phyloP scores from a whole-genome alignment of 2,797 vertebrate genomes.

The Echeneis naucrates region DNA sequence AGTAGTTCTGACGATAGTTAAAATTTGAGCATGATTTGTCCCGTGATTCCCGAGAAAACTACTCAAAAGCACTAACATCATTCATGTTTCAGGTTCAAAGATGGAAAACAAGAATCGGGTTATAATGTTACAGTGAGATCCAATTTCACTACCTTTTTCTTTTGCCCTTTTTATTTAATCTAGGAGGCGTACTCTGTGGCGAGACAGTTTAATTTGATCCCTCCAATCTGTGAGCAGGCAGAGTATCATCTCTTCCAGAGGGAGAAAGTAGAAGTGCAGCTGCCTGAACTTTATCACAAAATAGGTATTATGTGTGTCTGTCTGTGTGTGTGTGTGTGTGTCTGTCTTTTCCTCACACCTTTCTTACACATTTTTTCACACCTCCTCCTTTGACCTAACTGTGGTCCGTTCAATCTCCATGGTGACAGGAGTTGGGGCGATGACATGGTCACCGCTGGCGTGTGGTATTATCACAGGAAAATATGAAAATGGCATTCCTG shows the following conservation, averaged over 20 bases:
- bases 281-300: conserved; percentile 98
- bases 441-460: conserved; percentile 99
- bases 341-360: conserved; percentile 16
- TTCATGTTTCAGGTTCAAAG: background rate
- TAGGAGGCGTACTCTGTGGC: conserved; percentile 98
- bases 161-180: conserved; percentile 8
- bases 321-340: background rate
- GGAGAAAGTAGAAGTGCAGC: conserved; percentile 98
- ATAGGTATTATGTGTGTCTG: conserved; percentile 83
- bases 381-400: conserved; percentile 1
- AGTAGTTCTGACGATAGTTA: too few relatives aligned
- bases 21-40: too few relatives aligned
- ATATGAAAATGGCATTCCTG: conserved; percentile 97
- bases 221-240: conserved; percentile 96
- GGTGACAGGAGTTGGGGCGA: conserved; percentile 93
- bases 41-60: too few relatives aligned
- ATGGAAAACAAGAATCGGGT: background rate
- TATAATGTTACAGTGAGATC: background rate
- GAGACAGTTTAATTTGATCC: conserved; percentile 98
- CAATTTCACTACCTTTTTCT: background rate
- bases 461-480: conserved; percentile 99
- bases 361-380: conserved; percentile 28
- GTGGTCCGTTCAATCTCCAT: conserved; percentile 47
- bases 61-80: background rate
- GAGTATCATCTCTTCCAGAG: conserved; percentile 99